Conservation (phyloP, 2,113 vertebrate genomes). For the Todiramphus saurophagus region DNA sequence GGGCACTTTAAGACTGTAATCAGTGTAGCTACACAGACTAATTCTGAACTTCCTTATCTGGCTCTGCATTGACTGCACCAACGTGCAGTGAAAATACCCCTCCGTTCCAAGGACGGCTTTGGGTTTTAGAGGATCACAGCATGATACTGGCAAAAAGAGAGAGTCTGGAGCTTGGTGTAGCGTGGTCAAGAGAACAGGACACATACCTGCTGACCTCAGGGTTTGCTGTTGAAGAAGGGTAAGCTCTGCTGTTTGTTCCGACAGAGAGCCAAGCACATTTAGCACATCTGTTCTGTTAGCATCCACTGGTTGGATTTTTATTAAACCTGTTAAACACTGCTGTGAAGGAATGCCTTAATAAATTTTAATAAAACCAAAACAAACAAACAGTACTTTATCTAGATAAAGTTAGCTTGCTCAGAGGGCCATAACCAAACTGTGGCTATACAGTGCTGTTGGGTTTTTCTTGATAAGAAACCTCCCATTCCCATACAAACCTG, state of each 20-base stretch:
- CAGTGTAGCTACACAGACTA: background rate
- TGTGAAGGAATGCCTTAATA: background rate
- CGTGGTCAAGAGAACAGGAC: background rate
- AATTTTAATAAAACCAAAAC: background rate
- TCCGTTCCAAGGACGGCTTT: background rate
- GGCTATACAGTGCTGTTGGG: background rate
- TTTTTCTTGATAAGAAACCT: background rate
- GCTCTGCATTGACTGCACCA: background rate
- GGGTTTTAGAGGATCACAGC: background rate
- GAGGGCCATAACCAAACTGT: background rate
- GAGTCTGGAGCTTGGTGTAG: background rate
- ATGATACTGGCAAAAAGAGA: fast-evolving
- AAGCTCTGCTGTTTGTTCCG: background rate
- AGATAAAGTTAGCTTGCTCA: background rate
- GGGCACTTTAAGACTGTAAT: background rate
- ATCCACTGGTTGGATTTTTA: background rate
- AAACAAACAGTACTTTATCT: background rate
- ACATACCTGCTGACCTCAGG: background rate
- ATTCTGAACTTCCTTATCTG: background rate
- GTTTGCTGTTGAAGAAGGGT: background rate
- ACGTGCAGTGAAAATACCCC: background rate
- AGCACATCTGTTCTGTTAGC: background rate
- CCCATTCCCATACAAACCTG: background rate
- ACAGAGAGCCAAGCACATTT: background rate
- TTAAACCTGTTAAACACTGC: background rate